Percentiles rank a stretch among this genome's conserved stretches.
phyloP scores from a whole-genome alignment of 2,888 invertebrate species.

The Perithous albicinctus region DNA sequence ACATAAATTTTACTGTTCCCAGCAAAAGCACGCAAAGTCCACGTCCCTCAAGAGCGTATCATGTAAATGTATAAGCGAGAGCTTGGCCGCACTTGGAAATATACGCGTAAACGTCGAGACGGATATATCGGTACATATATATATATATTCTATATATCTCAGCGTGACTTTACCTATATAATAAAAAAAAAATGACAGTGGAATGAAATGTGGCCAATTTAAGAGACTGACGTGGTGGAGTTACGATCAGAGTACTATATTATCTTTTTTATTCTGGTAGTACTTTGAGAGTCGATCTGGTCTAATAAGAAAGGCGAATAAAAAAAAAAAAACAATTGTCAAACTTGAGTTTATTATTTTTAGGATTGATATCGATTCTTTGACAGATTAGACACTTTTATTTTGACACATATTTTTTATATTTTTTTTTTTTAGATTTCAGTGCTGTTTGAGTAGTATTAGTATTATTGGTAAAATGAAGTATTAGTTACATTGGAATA shows the following conservation, averaged over 20 bases:
- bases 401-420: too few relatives aligned
- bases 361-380: too few relatives aligned
- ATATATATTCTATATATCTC: conserved; percentile 22
- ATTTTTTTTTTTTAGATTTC: too few relatives aligned
- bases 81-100: conserved; percentile 59
- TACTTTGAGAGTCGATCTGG: conserved; percentile 33
- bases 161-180: conserved; percentile 22
- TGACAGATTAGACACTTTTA: too few relatives aligned
- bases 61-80: conserved; percentile 65
- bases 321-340: background rate
- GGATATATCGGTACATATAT: conserved; percentile 49
- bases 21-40: conserved; percentile 63
- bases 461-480: too few relatives aligned
- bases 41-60: conserved; percentile 66
- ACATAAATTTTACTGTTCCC: conserved; percentile 68
- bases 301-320: conserved; percentile 29
- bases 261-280: conserved; percentile 16
- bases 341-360: too few relatives aligned
- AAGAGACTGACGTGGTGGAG: conserved; percentile 54
- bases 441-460: too few relatives aligned
- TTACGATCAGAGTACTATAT: conserved; percentile 35
- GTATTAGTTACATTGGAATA: too few relatives aligned
- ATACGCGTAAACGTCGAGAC: conserved; percentile 63
- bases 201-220: conserved; percentile 55
- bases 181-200: conserved; percentile 41